Evolutionary conservation across 2,888 invertebrate genomes (phyloP).

Genomic region (Hyppa rectilinea): DNA sequence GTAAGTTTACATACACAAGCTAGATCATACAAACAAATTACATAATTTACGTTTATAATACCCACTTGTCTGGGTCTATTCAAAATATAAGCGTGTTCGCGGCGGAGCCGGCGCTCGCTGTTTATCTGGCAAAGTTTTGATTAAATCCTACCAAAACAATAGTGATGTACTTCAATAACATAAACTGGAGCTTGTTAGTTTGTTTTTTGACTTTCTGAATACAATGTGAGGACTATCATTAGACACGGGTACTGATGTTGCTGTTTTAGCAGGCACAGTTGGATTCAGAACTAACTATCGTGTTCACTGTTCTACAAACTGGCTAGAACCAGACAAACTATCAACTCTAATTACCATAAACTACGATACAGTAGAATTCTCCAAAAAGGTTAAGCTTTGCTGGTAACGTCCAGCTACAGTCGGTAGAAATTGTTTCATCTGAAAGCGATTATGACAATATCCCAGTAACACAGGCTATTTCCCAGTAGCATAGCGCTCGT

Average conservation of each 20-base stretch:
- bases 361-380: neutral
- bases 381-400: neutral
- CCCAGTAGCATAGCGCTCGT: neutral
- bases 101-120: conserved; percentile 21
- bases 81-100: conserved; percentile 33
- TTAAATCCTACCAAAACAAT: conserved; percentile 59
- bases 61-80: conserved; percentile 51
- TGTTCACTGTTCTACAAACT: neutral
- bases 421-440: neutral
- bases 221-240: conserved; percentile 20
- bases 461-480: neutral
- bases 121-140: conserved; percentile 63
- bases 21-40: conserved; percentile 38
- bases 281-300: neutral
- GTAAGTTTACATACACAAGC: conserved; percentile 1
- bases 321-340: neutral
- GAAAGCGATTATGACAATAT: too few species aligned
- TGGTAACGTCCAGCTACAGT: neutral
- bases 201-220: conserved; percentile 39
- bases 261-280: neutral
- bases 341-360: neutral
- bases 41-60: conserved; percentile 52
- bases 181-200: conserved; percentile 51
- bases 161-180: conserved; percentile 54
- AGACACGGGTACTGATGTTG: neutral